Evolutionary conservation across 1,140 invertebrate genomes (phyloP), one percentile per base, ranked within the genome.

Genomic region (Lepidurus couesii): DNA sequence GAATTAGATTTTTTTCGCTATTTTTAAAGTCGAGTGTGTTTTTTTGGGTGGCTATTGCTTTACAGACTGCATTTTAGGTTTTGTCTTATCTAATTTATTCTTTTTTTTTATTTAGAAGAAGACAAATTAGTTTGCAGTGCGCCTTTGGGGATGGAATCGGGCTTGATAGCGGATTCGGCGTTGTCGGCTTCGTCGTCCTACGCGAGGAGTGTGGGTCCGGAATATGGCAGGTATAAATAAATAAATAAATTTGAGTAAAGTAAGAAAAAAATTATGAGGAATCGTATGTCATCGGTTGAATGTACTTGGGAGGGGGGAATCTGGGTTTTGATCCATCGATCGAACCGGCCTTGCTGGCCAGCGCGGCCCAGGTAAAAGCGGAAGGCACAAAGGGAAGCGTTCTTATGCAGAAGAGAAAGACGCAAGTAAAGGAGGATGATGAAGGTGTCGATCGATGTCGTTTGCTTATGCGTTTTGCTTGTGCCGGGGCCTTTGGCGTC

Each of bases 91-190:
- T 21, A 21, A 21, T 65, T 65, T 16, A 65, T 65, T 65, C 7
- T n/a, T 7, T 9, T 65, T 65, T 77, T 74, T 85, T n/a, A n/a
- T n/a, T 1, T 74, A 78, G 77, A 16, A 82, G 84, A 83, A 84
- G 79, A 87, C 86, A 79, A 86, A 90, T 89, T 86, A 87, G 53
- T 65, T 65, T 95, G 94, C 86, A 90, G 90, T 82, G 87, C 90
- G 79, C 90, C 95, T n/a, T 88, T 96, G 77, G 95, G 94, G 79
- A 95, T 97, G 93, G 93, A 96, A 87, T 93, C 92, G 82, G 93
- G 93, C 80, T 89, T 89, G 82, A 96, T 97, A 82, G 90, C 91
- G 74, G 92, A 96, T 85, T 88, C 90, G 81, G 92, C 93, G 83
- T 93, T 97, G 81, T 91, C 90, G 11, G 94, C 94, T 21, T 82